Evolutionary conservation across 2,797 vertebrate genomes (phyloP).

Genomic region (Cryptoprocta ferox): DNA sequence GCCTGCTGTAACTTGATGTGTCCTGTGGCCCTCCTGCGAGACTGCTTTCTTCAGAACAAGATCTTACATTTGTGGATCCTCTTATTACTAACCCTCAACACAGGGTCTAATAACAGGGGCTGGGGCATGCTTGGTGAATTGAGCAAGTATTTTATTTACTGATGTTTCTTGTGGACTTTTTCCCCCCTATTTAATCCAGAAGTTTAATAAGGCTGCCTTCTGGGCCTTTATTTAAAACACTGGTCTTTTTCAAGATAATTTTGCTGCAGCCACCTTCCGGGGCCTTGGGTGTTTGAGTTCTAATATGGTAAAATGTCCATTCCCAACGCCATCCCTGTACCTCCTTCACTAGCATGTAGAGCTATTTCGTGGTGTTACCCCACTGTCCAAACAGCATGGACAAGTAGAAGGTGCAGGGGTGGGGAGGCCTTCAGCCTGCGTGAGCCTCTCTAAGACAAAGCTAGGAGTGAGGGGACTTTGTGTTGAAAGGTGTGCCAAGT

Average conservation of each 20-base stretch:
- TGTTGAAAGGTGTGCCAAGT: not conserved
- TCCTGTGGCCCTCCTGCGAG: not conserved
- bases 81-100: not conserved
- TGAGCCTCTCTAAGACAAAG: not conserved
- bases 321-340: not conserved
- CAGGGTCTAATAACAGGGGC: not conserved
- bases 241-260: not conserved
- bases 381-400: not conserved
- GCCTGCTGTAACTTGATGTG: accelerated
- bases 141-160: not conserved
- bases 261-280: not conserved
- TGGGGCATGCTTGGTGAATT: not conserved
- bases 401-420: not conserved
- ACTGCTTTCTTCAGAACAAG: not conserved
- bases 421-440: too few relatives aligned
- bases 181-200: not conserved
- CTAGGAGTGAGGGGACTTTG: too few relatives aligned
- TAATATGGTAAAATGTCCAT: not conserved
- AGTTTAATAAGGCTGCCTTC: not conserved
- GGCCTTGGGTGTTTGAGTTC: not conserved
- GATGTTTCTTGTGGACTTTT: not conserved
- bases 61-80: not conserved
- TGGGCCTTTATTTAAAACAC: not conserved
- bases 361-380: not conserved
- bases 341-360: too few relatives aligned